Evolutionary conservation across 30 jellyfish, hydroid and myxozoan genomes (phyloP), one percentile per base, ranked within the genome.

Genomic region (Aurelia sp.): DNA sequence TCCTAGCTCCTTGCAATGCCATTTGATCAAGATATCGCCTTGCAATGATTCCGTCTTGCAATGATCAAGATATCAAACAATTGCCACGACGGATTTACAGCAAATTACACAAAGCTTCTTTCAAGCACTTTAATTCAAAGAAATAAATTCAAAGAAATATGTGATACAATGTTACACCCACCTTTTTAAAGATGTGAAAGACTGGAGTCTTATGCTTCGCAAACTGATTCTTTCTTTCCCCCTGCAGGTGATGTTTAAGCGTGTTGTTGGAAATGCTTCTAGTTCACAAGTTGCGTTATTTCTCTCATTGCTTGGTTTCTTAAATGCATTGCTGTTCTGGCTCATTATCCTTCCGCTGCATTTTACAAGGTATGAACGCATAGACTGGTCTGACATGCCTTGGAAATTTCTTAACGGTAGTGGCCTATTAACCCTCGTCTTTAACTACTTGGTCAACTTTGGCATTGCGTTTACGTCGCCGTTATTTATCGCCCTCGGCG

Each of bases 391-490:
- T 13, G 55, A 81, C 37, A 62, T 87, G 76, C 97, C 98, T 11
- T 92, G 97, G 98, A 22, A n/a, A n/a, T 63, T 60, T 51, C 79
- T 88, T 37, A 83, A 61, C 66, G 96, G 86, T 51, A 89, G 96
- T 31, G 96, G 97, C 11, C 67, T 79, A 15, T 63, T 94, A 13
- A 89, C 71, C 4, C 86, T 94, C 16, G 83, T 94, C 44, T 94
- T 88, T 69, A 89, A 94, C 71, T 94, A 73, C 74, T 61, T 94
- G 77, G 87, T 94, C 66, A 88, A 84, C 57, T 94, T 94, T 67
- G 99, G 99, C 33, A 94, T 94, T 16, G 91, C 97, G 16, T 84
- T 75, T 77, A 94, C 99, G 8, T 86, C 90, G 41, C 99, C 99
- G 23, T 61, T 94, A 69, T 94, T 94, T 53, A 94, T 94, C 30